Evolutionary conservation across 2,888 invertebrate species (phyloP), one percentile per base, ranked within the genome.

Genomic region (Cosmopolites sordidus): DNA sequence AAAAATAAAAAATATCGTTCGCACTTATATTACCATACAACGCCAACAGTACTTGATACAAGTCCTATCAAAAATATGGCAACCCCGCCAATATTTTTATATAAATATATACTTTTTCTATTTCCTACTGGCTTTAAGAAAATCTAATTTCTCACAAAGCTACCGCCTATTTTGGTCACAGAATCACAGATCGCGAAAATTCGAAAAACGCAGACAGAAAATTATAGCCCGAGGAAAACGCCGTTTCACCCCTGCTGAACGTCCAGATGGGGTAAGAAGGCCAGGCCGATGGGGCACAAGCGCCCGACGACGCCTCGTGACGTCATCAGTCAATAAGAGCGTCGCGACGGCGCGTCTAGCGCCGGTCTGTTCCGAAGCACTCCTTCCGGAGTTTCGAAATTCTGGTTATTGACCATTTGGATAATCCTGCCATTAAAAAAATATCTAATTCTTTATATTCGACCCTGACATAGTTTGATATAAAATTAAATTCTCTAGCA

Each of bases 261-360:
- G 48, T 55, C 58, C 61, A 38, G 58, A 54, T 56, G 49, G 56
- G 58, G 59, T 53, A 52, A 54, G 51, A 62, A 63, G 58, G 50
- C 17, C 44, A 16, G 33, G 40, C 14, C 45, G 46, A 63, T 33
- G 33, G 57, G 58, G 51, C 40, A 48, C 43, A 61, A 30, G 33
- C 66, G 66, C 58, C 62, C 61, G 72, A 65, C 73, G 72, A 72
- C 74, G 73, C 73, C 73, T 73, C 69, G 69, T 69, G 69, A 73
- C 73, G 73, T 73, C 68, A 69, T 59, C 71, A 73, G 64, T 74
- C 74, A 73, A 74, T 74, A 74, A 67, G 53, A 49, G 63, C 69
- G 73, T 66, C 73, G 73, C 73, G 73, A 67, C 73, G 74, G 72
- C 74, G 74, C 50, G 55, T 54, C 59, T 57, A 39, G 8, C 33